Percentiles rank a stretch among this genome's conserved stretches.
Evolutionary conservation across 2,113 vertebrate genomes (phyloP).

Genomic region (Columbina picui): DNA sequence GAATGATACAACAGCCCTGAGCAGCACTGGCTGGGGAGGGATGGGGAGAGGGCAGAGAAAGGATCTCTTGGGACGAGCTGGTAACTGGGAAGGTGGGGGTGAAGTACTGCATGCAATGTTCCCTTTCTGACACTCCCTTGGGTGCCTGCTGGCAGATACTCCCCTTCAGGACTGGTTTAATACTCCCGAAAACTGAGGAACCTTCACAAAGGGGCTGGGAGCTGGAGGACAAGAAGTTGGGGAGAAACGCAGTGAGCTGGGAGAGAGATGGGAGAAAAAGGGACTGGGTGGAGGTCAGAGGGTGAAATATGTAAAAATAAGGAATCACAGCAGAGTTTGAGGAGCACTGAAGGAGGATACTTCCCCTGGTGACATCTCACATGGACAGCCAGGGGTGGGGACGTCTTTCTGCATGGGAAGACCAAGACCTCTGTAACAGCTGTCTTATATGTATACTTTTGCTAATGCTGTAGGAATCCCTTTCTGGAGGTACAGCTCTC

Average conservation of each 20-base stretch:
- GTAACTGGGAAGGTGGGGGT: accelerated
- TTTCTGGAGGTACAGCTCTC: neutral
- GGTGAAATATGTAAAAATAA: neutral
- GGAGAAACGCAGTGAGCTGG: neutral
- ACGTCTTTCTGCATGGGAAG: neutral
- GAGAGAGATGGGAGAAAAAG: neutral
- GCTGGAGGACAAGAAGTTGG: neutral
- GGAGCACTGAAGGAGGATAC: neutral
- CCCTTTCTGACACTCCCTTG: neutral
- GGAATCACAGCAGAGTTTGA: neutral
- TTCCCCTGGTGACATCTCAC: neutral
- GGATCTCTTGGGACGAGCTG: neutral
- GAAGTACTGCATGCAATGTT: neutral
- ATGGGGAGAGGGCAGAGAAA: neutral
- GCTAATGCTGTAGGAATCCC: neutral
- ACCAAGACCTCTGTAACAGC: neutral
- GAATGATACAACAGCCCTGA: neutral
- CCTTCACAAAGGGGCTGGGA: neutral
- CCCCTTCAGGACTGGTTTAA: neutral
- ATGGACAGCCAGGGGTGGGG: neutral
- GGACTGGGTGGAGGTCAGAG: neutral
- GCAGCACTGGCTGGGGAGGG: neutral
- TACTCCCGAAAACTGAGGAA: neutral
- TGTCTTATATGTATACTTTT: neutral
- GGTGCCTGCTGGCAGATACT: neutral